phyloP scores from a whole-genome alignment of 23 tunicate genomes.

The Trididemnum clinides region DNA sequence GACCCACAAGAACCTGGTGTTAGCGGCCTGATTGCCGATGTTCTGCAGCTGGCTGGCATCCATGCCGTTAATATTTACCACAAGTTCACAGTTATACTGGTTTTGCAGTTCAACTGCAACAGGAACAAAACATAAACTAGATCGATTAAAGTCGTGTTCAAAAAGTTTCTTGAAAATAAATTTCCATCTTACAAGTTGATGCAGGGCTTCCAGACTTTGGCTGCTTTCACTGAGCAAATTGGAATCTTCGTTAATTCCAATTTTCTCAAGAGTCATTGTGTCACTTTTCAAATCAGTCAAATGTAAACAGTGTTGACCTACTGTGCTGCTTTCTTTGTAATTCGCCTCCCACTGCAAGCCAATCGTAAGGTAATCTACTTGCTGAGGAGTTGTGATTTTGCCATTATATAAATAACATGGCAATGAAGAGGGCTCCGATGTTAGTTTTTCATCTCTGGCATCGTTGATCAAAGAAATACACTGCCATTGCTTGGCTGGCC shows the following conservation, averaged over 20 bases:
- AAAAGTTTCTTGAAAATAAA: not conserved
- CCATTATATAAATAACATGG: not conserved
- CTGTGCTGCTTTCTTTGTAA: not conserved
- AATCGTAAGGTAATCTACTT: slow-evolving; percentile 1
- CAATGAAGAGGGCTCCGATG: not conserved
- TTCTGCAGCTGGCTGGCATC: slow-evolving; percentile 22
- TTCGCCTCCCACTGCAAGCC: slow-evolving; percentile 35
- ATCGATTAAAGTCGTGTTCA: slow-evolving; percentile 42
- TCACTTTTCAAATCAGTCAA: not conserved
- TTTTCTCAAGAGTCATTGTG: not conserved
- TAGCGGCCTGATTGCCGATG: slow-evolving; percentile 16
- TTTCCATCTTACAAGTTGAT: slow-evolving; percentile 77
- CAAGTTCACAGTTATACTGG: slow-evolving; percentile 53
- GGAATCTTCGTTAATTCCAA: not conserved
- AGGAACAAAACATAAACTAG: slow-evolving; percentile 48
- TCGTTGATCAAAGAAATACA: not conserved
- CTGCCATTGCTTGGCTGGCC: not conserved
- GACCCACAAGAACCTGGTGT: slow-evolving; percentile 63
- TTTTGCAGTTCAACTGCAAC: slow-evolving; percentile 45
- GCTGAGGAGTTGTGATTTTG: not conserved
- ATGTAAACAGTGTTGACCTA: slow-evolving; percentile 40
- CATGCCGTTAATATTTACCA: slow-evolving; percentile 45
- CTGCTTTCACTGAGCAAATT: slow-evolving; percentile 17
- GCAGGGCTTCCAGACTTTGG: slow-evolving; percentile 59
- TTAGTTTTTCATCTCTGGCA: not conserved